Evolutionary conservation across 2,797 vertebrate species (phyloP).

Genomic region (Okamejei kenojei): DNA sequence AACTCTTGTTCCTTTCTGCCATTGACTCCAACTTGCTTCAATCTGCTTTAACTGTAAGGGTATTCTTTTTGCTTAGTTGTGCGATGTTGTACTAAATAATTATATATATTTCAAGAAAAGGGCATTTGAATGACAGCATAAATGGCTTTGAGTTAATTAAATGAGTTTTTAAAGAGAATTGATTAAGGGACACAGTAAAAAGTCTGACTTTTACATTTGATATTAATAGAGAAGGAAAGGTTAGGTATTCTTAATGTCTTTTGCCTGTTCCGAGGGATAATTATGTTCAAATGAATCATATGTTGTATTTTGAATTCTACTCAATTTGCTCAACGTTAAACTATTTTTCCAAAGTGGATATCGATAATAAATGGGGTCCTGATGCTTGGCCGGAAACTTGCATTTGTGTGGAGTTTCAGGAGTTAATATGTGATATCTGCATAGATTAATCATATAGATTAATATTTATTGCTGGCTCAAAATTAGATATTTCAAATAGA

Average conservation of each 20-base stretch:
- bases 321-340: neutral
- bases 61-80: too few relatives aligned
- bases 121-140: neutral
- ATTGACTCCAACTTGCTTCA: neutral
- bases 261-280: neutral
- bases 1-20: neutral
- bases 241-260: neutral
- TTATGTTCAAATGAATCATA: neutral
- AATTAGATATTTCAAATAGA: neutral
- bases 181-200: neutral
- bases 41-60: neutral
- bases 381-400: neutral
- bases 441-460: constrained; percentile 22
- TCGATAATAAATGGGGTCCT: neutral
- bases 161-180: neutral
- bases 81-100: neutral
- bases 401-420: neutral
- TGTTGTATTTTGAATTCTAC: neutral
- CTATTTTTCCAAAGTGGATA: neutral
- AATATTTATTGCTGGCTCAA: neutral
- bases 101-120: neutral
- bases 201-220: neutral
- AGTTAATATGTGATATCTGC: neutral
- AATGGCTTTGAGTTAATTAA: neutral
- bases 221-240: neutral